Conservation (phyloP, 2,113 vertebrate species). For the Salvelinus namaycush region DNA sequence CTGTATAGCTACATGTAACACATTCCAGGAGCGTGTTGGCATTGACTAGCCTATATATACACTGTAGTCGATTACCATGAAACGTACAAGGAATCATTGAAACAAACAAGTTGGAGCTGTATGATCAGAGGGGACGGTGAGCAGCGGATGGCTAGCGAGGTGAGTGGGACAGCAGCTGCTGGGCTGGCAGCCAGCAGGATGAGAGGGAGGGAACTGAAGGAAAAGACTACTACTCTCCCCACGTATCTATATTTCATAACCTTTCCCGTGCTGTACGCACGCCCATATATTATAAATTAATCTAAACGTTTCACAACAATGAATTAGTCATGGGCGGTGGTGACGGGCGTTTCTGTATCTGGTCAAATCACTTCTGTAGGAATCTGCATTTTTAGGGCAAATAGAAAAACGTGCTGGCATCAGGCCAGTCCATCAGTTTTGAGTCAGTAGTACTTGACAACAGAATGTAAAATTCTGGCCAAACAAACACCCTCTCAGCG, state of each 20-base stretch:
- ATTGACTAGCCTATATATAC: background rate
- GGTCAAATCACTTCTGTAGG: background rate
- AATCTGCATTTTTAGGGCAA: background rate
- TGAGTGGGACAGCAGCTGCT: background rate
- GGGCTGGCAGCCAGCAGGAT: background rate
- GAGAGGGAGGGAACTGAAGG: background rate
- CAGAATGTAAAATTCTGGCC: too few species aligned
- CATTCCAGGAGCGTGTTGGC: background rate
- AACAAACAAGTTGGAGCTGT: too few species aligned
- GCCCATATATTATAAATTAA: slow-evolving; percentile 1
- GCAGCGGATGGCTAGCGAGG: background rate
- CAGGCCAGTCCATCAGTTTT: background rate
- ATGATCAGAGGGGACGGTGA: background rate
- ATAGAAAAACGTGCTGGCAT: background rate
- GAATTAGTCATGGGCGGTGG: background rate
- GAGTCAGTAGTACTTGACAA: background rate
- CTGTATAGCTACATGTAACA: background rate
- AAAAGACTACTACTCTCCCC: background rate
- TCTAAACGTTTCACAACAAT: slow-evolving; percentile 9
- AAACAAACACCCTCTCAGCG: too few species aligned
- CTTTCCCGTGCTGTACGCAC: slow-evolving; percentile 6
- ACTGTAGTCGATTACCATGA: background rate
- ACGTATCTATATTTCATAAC: slow-evolving; percentile 15
- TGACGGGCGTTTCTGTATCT: background rate
- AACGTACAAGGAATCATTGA: background rate